A percentile compares a stretch with the other conserved stretches of the same genome.
Evolutionary conservation across 2,797 vertebrate genomes (phyloP).

Genomic region (Lacerta viridis): DNA sequence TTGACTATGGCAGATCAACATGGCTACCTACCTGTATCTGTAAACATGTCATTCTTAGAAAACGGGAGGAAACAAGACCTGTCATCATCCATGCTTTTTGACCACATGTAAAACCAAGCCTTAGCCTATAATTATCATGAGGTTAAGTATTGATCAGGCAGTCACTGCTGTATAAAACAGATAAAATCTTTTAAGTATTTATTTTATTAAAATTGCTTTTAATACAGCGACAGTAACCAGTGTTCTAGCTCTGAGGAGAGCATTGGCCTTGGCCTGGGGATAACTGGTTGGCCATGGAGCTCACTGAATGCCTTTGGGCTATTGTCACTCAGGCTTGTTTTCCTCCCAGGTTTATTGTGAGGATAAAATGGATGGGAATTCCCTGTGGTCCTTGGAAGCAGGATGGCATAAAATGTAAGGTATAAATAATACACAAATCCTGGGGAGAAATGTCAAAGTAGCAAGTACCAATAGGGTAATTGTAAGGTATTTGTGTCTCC

Average conservation of each 20-base stretch:
- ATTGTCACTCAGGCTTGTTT: background rate
- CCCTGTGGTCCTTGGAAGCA: background rate
- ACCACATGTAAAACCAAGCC: background rate
- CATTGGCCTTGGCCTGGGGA: background rate
- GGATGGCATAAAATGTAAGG: background rate
- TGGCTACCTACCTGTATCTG: background rate
- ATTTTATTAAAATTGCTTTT: background rate
- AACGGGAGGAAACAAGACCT: background rate
- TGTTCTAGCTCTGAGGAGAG: background rate
- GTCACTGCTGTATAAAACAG: background rate
- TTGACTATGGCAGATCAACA: no score
- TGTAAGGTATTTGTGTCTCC: background rate
- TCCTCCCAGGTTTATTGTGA: background rate
- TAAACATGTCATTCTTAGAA: constrained; percentile 10
- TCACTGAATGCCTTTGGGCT: background rate
- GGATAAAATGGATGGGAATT: background rate
- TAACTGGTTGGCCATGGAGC: background rate
- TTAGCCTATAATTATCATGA: background rate
- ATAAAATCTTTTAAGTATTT: background rate
- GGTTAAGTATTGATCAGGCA: background rate
- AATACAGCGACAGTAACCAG: background rate
- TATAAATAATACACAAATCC: background rate
- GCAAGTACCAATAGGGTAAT: background rate
- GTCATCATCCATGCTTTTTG: background rate
- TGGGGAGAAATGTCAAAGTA: background rate